phyloP scores from a whole-genome alignment of 2,797 vertebrate species.

The Jordanella pulchra region DNA sequence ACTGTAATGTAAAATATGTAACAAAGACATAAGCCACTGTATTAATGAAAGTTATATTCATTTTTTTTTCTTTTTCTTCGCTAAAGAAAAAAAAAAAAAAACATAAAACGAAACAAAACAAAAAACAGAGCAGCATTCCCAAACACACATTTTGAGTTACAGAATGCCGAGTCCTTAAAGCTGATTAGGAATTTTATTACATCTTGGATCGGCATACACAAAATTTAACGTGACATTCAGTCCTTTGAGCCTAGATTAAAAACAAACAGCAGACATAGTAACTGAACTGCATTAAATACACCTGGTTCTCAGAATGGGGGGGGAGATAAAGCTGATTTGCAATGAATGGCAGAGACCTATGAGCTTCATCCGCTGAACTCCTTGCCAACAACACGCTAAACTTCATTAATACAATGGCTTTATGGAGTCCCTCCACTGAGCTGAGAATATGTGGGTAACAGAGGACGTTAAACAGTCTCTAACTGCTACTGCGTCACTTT shows the following conservation, averaged over 20 bases:
- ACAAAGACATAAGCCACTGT: slow-evolving; percentile 25
- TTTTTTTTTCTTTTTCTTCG: too few relatives aligned
- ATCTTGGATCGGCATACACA: slow-evolving; percentile 37
- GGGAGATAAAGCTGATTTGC: slow-evolving; percentile 5
- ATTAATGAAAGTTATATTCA: slow-evolving; percentile 34
- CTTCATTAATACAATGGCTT: slow-evolving; percentile 57
- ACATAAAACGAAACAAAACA: too few relatives aligned
- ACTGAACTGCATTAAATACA: slow-evolving; percentile 3
- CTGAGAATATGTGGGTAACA: slow-evolving; percentile 32
- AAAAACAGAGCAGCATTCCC: too few relatives aligned
- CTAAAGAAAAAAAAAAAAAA: too few relatives aligned
- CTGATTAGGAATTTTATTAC: slow-evolving; percentile 50
- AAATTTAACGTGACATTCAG: slow-evolving; percentile 14
- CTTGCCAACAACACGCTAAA: neutral
- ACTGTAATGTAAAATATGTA: neutral
- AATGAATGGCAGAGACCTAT: neutral
- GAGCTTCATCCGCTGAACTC: neutral
- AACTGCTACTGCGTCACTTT: slow-evolving; percentile 25
- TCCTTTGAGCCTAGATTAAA: neutral
- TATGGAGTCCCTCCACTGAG: slow-evolving; percentile 10
- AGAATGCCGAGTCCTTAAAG: slow-evolving; percentile 33
- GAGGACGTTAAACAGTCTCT: neutral
- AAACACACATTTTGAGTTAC: neutral
- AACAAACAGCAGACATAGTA: neutral
- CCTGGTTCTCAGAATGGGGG: slow-evolving; percentile 20